Percentiles rank a stretch among this genome's conserved stretches.
phyloP scores from a whole-genome alignment of 2,888 invertebrate species.

The Clistopyga incitator region DNA sequence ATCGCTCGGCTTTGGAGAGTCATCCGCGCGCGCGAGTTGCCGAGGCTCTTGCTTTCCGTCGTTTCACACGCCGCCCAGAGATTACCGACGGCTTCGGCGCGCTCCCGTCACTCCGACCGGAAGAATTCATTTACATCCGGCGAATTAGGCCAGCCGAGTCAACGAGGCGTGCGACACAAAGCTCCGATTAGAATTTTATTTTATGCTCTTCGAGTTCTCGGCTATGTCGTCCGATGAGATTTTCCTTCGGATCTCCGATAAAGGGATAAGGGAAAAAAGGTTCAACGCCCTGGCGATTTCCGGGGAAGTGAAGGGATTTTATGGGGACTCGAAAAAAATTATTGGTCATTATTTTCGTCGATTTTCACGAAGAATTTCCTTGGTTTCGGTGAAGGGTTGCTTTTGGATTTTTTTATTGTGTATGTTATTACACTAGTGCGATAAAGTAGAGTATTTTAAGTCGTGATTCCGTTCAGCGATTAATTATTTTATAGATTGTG shows the following conservation, averaged over 20 bases:
- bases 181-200: slow-evolving; percentile 50
- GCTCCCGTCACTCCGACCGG: slow-evolving; percentile 47
- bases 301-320: no score
- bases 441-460: no score
- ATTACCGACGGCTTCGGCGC: slow-evolving; percentile 64
- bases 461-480: no score
- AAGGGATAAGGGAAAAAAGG: neutral
- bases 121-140: slow-evolving; percentile 77
- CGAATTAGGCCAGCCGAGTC: slow-evolving; percentile 69
- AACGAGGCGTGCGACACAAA: slow-evolving; percentile 52
- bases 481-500: no score
- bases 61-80: slow-evolving; percentile 68
- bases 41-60: slow-evolving; percentile 45
- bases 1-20: slow-evolving; percentile 49
- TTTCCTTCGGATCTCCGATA: no score
- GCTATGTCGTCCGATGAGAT: slow-evolving; percentile 18
- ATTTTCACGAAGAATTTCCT: no score
- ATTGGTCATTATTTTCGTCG: no score
- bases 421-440: no score
- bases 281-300: slow-evolving; percentile 30
- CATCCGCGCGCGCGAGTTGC: slow-evolving; percentile 45
- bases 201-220: neutral
- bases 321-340: no score
- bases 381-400: no score
- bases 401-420: no score